Percentiles rank a stretch among this genome's conserved stretches.
Conservation (phyloP, 2,888 invertebrate species). For the Oxytorus armatus region DNA sequence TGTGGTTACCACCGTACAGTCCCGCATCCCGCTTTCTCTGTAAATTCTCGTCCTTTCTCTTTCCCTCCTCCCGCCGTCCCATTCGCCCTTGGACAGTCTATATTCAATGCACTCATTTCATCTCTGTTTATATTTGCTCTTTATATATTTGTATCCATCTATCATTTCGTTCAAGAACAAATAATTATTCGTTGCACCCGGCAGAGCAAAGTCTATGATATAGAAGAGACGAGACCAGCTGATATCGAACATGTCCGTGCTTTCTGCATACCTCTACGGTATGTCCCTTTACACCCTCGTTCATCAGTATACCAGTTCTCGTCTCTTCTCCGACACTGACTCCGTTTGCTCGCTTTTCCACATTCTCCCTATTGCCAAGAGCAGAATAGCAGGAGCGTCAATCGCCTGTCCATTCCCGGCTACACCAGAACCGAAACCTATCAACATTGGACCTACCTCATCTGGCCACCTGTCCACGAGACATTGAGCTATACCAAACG, state of each 20-base stretch:
- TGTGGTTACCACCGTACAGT: constrained; percentile 81
- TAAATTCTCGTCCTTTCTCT: constrained; percentile 70
- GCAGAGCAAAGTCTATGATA: background rate
- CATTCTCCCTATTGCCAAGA: constrained; percentile 8
- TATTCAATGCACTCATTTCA: background rate
- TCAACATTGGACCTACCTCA: constrained; percentile 82
- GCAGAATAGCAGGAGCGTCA: constrained; percentile 44
- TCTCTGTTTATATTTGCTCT: constrained; percentile 21
- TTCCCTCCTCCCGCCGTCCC: constrained; percentile 33
- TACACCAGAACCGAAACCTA: constrained; percentile 73
- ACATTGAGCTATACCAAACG: constrained; percentile 80
- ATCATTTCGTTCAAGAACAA: constrained; percentile 7
- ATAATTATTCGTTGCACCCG: constrained; percentile 14
- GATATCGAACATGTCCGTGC: constrained; percentile 16
- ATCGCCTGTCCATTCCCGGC: constrained; percentile 71
- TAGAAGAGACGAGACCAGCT: constrained; percentile 2
- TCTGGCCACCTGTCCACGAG: constrained; percentile 79
- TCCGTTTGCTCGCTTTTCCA: constrained; percentile 36
- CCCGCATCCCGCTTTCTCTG: constrained; percentile 68
- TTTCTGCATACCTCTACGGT: constrained; percentile 10
- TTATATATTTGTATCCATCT: constrained; percentile 14
- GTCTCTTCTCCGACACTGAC: constrained; percentile 17
- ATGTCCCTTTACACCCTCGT: constrained; percentile 20
- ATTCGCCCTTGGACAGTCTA: background rate
- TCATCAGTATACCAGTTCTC: constrained; percentile 16